Conservation (phyloP, 2,888 invertebrate species). For the Harpagoxenus sublaevis region DNA sequence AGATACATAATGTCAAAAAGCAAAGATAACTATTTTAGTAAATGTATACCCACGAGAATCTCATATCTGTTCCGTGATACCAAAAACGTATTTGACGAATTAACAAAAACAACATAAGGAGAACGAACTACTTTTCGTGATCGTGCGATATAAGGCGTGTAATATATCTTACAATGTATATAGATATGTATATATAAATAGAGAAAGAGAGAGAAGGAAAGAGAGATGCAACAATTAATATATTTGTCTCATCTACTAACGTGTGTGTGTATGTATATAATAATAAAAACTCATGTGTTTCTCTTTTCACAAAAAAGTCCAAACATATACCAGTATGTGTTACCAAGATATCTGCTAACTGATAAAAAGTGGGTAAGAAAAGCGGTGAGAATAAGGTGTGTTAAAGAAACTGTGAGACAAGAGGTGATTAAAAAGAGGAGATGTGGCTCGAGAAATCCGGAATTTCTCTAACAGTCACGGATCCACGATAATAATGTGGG, state of each 20-base stretch:
- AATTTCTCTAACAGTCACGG: slow-evolving; percentile 71
- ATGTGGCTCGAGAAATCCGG: slow-evolving; percentile 54
- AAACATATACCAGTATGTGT: slow-evolving; percentile 83
- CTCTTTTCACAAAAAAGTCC: slow-evolving; percentile 76
- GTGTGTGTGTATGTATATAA: slow-evolving; percentile 61
- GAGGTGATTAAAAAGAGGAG: slow-evolving; percentile 52
- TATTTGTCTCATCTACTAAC: slow-evolving; percentile 72
- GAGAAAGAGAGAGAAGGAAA: slow-evolving; percentile 56
- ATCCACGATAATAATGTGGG: slow-evolving; percentile 34
- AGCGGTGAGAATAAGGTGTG: slow-evolving; percentile 82
- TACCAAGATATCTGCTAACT: slow-evolving; percentile 80
- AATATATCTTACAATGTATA: slow-evolving; percentile 58
- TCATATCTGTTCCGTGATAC: slow-evolving; percentile 15
- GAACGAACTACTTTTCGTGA: slow-evolving; percentile 66
- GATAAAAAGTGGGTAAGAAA: slow-evolving; percentile 80
- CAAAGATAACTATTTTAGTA: slow-evolving; percentile 22
- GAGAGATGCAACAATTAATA: slow-evolving; percentile 74
- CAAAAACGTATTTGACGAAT: background rate
- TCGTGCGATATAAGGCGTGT: slow-evolving; percentile 66
- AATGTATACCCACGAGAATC: slow-evolving; percentile 5
- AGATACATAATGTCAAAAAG: slow-evolving; percentile 19
- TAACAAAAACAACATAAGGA: slow-evolving; percentile 26
- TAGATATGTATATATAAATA: slow-evolving; percentile 52
- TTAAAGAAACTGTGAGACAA: slow-evolving; percentile 71
- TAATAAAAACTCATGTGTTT: slow-evolving; percentile 73